phyloP scores from a whole-genome alignment of 2,888 invertebrate genomes.

The Lysandra coridon region DNA sequence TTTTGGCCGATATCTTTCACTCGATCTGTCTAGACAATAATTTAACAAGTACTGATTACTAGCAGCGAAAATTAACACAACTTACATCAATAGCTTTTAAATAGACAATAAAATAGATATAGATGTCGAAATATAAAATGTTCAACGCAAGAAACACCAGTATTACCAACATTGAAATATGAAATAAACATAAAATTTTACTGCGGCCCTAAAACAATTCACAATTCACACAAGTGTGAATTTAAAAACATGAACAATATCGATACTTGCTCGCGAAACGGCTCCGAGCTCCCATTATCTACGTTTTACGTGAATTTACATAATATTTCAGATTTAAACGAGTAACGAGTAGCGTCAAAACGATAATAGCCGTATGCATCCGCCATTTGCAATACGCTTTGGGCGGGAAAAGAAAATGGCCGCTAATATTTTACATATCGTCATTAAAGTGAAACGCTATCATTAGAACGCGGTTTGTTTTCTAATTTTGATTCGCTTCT shows the following conservation, averaged over 20 bases:
- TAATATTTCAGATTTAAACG: constrained; percentile 41
- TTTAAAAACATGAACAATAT: constrained; percentile 20
- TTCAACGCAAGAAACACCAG: background rate
- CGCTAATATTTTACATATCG: constrained; percentile 51
- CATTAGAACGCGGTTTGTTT: constrained; percentile 51
- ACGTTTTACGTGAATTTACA: constrained; percentile 37
- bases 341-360: constrained; percentile 42
- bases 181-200: background rate
- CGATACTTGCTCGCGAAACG: constrained; percentile 17
- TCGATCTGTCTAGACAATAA: background rate
- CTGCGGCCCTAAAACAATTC: background rate
- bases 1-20: background rate
- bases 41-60: background rate
- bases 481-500: constrained; percentile 11
- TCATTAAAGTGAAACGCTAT: constrained; percentile 59
- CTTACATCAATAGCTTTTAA: background rate
- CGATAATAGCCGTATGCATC: constrained; percentile 44
- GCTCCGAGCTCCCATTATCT: constrained; percentile 35
- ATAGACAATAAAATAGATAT: background rate
- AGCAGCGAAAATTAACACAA: background rate
- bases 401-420: constrained; percentile 63
- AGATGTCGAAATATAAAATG: background rate
- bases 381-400: constrained; percentile 66
- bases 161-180: background rate
- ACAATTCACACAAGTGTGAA: constrained; percentile 19